Evolutionary conservation across 2,797 vertebrate species (phyloP).

Genomic region (Prionace glauca): DNA sequence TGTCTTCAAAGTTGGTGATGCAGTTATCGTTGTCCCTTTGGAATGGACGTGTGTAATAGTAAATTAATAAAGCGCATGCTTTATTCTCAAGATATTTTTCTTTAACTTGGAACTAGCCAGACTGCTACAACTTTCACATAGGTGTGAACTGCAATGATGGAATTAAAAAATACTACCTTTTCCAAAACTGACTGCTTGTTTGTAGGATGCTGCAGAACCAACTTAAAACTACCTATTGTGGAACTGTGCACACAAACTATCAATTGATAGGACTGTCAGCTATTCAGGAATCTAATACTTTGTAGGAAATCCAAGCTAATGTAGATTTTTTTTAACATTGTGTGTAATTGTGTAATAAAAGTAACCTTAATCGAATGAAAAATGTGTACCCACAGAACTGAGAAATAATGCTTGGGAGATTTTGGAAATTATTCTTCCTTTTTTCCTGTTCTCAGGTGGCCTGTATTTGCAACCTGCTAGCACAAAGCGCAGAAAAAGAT

Average conservation of each 20-base stretch:
- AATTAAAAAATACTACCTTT: background rate
- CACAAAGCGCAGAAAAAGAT: background rate
- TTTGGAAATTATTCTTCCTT: background rate
- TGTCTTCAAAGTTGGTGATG: background rate
- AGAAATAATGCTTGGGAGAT: no score
- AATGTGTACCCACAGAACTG: no score
- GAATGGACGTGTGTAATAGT: background rate
- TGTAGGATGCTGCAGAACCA: background rate
- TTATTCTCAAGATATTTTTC: background rate
- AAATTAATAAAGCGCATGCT: background rate
- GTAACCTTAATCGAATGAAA: background rate
- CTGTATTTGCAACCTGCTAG: background rate
- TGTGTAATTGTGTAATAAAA: background rate
- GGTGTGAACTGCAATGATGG: background rate
- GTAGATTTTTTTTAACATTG: no score
- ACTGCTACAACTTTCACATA: background rate
- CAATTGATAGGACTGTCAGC: background rate
- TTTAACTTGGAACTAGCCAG: background rate
- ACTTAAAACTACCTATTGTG: background rate
- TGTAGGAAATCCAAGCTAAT: no score
- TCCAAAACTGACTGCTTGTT: background rate
- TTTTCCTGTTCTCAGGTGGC: background rate
- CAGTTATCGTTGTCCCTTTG: background rate
- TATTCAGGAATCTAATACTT: background rate
- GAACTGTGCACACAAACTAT: background rate